Evolutionary conservation across 2,888 invertebrate genomes (phyloP).

Genomic region (Pyrgus malvae): DNA sequence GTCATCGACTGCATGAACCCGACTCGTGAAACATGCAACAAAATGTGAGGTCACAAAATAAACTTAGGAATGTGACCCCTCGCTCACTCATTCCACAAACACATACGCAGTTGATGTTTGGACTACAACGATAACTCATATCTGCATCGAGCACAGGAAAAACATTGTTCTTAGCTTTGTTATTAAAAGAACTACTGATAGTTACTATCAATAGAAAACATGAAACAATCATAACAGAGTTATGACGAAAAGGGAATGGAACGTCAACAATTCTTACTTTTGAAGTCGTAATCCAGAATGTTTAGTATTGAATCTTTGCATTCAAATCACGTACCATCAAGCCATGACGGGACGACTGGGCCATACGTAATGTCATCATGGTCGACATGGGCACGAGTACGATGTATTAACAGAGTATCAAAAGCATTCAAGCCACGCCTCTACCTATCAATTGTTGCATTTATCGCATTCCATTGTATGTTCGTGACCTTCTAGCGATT

Average conservation of each 20-base stretch:
- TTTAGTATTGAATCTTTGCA: constrained; percentile 20
- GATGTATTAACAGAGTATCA: constrained; percentile 15
- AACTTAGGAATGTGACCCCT: neutral
- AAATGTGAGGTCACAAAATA: neutral
- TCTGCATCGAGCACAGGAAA: neutral
- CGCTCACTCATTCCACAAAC: neutral
- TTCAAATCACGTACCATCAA: constrained; percentile 27
- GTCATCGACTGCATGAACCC: no score
- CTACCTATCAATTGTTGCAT: constrained; percentile 55
- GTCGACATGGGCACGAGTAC: constrained; percentile 11
- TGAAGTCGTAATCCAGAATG: neutral
- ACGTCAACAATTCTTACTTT: neutral
- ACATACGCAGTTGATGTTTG: no score
- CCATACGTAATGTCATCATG: constrained; percentile 28
- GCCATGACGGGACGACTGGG: constrained; percentile 26
- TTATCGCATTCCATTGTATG: constrained; percentile 62
- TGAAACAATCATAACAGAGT: constrained; percentile 3
- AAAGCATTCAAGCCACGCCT: constrained; percentile 53
- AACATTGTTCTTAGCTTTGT: neutral
- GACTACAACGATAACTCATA: no score
- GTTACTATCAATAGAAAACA: neutral
- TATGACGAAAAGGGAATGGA: constrained; percentile 2
- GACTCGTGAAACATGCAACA: no score
- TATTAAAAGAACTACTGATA: neutral
- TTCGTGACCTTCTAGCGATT: constrained; percentile 61